Conservation (phyloP, 2,113 vertebrate species). For the Crotalus tigris region DNA sequence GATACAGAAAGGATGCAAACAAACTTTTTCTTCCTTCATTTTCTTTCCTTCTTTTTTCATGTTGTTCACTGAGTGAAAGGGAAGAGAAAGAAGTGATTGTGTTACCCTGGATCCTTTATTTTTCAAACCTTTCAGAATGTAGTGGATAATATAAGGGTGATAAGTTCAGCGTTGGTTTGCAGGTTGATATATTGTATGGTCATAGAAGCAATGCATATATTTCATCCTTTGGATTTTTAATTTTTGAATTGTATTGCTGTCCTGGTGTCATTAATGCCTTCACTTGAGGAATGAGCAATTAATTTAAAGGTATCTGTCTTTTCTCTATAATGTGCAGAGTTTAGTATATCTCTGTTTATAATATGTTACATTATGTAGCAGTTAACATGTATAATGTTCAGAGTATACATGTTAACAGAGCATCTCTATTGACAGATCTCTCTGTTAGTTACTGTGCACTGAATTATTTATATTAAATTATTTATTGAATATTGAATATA, state of each 20-base stretch:
- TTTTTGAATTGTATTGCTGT: neutral
- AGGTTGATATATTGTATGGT: constrained; percentile 17
- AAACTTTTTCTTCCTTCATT: constrained; percentile 17
- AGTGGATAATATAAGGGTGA: neutral
- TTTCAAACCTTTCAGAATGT: constrained; percentile 44
- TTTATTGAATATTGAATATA: neutral
- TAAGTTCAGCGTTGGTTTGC: neutral
- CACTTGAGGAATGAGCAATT: neutral
- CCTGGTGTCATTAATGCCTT: neutral
- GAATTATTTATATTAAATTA: neutral
- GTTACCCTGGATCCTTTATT: constrained; percentile 64
- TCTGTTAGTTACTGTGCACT: neutral
- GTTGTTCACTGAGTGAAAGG: constrained; percentile 63
- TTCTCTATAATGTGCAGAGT: neutral
- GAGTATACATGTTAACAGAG: neutral
- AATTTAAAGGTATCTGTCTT: neutral
- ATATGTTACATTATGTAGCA: neutral
- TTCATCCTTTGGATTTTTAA: neutral
- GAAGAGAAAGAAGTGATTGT: constrained; percentile 67
- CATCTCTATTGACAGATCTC: neutral
- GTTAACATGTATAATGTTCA: neutral
- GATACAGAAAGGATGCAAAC: constrained; percentile 75
- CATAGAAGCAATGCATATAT: neutral
- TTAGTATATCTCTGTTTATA: neutral
- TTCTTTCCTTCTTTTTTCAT: constrained; percentile 47